Evolutionary conservation across 2,797 vertebrate species (phyloP), one percentile per base, ranked within the genome.

Genomic region (Thalassophryne amazonica): DNA sequence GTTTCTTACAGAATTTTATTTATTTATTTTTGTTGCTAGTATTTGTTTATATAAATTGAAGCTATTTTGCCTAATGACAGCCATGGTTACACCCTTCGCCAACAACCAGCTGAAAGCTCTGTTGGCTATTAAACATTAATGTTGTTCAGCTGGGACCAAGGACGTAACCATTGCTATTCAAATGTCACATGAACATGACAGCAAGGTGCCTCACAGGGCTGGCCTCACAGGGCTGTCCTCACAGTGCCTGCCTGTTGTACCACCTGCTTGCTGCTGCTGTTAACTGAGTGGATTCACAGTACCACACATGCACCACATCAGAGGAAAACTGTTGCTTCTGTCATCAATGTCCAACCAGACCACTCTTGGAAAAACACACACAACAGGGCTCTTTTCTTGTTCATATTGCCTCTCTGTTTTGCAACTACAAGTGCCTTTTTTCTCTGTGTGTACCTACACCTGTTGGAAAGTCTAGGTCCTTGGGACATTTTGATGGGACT

Each of bases 201-300:
- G 25, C 32, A 61, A 68, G 77, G 84, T 83, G 84, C 81, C 80
- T 88, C 69, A 84, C 87, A 88, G 85, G 84, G 86, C 82, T 88
- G 83, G 84, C 81, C 80, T 88, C 69, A 84, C 87, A 88, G 85
- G 84, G 86, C 82, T 88, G 86, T 88, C 84, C 74, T 80, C 86
- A 81, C 83, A 75, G 81, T 69, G 81, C 83, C 76, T 83, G 78
- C 61, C 52, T 79, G 66, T 69, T 53, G 58, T 60, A 42, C 59
- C 9, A 18, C 81, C 80, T 78, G 76, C 73, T 49, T 79, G 68
- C 78, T 79, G 68, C 78, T 68, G 4, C 48, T 13, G 76, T 72
- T 81, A 68, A 79, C 73, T 40, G 68, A 2, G 49, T 79, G 84
- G 73, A 84, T 81, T 63, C 75, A 82, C 81, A 76, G 82, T 58